These are phyloP conservation scores for Melitaea cinxia DNA, from an alignment of 1,140 invertebrate species.

Conservation along the genomic window DNA sequence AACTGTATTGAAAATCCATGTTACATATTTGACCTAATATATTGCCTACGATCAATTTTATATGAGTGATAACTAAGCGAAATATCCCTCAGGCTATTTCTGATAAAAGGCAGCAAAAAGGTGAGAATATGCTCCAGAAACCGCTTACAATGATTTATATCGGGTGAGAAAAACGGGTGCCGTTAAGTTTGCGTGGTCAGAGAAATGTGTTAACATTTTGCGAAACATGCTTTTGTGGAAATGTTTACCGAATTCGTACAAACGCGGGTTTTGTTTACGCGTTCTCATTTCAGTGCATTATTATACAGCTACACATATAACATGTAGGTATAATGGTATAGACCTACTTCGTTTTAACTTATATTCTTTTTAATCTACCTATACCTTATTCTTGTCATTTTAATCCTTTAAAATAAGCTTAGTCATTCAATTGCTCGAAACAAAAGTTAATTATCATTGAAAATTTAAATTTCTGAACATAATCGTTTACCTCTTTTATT, in stretches of 20 bases:
- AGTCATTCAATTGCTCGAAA: too few species aligned
- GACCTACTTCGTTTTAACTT: too few species aligned
- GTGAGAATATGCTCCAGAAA: conserved; percentile 59
- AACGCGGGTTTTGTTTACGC: not conserved
- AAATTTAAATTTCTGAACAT: too few species aligned
- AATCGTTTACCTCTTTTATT: too few species aligned
- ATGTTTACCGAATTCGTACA: not conserved
- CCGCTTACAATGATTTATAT: conserved; percentile 72
- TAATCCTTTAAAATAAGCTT: too few species aligned
- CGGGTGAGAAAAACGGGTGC: conserved; percentile 42
- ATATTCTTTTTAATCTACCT: too few species aligned
- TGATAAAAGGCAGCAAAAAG: conserved; percentile 50
- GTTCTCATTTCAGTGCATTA: not conserved
- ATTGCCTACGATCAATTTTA: conserved; percentile 8
- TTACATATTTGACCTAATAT: too few species aligned
- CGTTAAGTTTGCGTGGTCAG: conserved; percentile 46
- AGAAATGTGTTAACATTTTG: conserved; percentile 43
- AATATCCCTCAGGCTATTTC: conserved; percentile 20
- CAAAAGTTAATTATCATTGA: too few species aligned
- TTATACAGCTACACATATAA: too few species aligned
- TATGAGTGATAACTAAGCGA: conserved; percentile 13
- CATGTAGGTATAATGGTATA: too few species aligned
- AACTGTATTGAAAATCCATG: too few species aligned
- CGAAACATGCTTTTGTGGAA: conserved; percentile 16
- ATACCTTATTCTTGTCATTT: too few species aligned